phyloP scores from a whole-genome alignment of 2,888 invertebrate genomes.

The Lottia gigantea region DNA sequence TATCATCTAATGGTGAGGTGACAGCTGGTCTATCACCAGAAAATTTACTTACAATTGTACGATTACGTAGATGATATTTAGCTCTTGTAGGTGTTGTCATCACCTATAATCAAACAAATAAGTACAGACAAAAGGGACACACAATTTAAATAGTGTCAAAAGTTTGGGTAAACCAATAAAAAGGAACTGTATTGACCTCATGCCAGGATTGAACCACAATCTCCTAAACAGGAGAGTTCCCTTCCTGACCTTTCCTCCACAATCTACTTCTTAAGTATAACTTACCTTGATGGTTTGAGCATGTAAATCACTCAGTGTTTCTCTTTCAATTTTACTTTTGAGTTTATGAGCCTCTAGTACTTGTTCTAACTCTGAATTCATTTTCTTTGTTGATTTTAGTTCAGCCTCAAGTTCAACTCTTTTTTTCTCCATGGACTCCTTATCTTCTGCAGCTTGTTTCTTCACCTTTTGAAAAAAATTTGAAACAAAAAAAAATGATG shows the following conservation, averaged over 20 bases:
- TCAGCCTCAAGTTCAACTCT: constrained; percentile 47
- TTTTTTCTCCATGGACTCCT: constrained; percentile 42
- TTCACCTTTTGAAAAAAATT: constrained; percentile 37
- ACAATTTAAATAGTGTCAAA: not conserved
- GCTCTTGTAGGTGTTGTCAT: constrained; percentile 59
- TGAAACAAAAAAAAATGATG: too few relatives aligned
- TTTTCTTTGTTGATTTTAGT: constrained; percentile 43
- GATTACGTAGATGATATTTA: constrained; percentile 41
- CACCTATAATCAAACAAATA: constrained; percentile 40
- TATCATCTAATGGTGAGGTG: constrained; percentile 1
- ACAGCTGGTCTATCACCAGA: constrained; percentile 10
- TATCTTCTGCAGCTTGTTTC: constrained; percentile 37
- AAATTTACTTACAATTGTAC: constrained; percentile 31
- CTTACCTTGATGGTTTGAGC: constrained; percentile 58
- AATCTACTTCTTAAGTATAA: too few relatives aligned
- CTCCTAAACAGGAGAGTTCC: too few relatives aligned
- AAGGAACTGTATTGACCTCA: too few relatives aligned
- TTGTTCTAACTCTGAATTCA: constrained; percentile 47
- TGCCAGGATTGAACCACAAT: too few relatives aligned
- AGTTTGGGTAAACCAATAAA: too few relatives aligned
- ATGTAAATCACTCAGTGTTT: constrained; percentile 52
- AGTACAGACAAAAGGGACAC: not conserved
- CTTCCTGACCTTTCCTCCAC: too few relatives aligned
- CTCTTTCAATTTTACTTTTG: constrained; percentile 52
- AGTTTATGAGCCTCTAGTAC: constrained; percentile 49